Evolutionary conservation across 2,888 invertebrate genomes (phyloP).

Genomic region (Anodontia alba): DNA sequence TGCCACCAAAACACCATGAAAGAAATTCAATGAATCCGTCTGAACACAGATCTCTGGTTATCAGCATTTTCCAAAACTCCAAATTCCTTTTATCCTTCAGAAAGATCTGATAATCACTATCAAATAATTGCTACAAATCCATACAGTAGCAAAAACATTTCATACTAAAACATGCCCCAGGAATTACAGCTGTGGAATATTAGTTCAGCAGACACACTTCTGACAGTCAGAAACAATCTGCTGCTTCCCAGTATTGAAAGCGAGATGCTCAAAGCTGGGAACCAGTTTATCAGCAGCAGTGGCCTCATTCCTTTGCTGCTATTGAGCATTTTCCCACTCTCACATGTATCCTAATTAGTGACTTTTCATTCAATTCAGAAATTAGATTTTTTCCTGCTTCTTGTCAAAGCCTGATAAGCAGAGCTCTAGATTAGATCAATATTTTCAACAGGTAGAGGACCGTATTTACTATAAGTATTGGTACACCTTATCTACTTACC

Average conservation of each 20-base stretch:
- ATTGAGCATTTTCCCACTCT: slow-evolving; percentile 7
- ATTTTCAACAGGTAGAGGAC: no score
- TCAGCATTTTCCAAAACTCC: not conserved
- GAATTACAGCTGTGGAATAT: not conserved
- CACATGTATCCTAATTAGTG: slow-evolving; percentile 1
- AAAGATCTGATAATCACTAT: slow-evolving; percentile 6
- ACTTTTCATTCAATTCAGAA: not conserved
- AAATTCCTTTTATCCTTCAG: not conserved
- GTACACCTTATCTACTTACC: no score
- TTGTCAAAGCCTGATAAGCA: no score
- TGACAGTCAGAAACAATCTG: not conserved
- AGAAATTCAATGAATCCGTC: no score
- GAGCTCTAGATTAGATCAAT: no score
- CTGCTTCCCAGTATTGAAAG: no score
- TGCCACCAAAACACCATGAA: no score
- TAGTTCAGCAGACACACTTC: not conserved
- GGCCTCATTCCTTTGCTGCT: slow-evolving; percentile 10
- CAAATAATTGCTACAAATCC: slow-evolving; percentile 4
- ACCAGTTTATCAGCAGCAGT: not conserved
- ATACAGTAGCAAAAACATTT: not conserved
- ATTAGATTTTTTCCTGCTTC: not conserved
- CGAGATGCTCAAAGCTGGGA: no score
- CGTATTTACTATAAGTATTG: no score
- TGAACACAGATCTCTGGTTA: not conserved
- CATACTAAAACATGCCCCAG: not conserved